Conservation (phyloP, 92 coral and sea anemone species). For the Zoanthus solanderi region DNA sequence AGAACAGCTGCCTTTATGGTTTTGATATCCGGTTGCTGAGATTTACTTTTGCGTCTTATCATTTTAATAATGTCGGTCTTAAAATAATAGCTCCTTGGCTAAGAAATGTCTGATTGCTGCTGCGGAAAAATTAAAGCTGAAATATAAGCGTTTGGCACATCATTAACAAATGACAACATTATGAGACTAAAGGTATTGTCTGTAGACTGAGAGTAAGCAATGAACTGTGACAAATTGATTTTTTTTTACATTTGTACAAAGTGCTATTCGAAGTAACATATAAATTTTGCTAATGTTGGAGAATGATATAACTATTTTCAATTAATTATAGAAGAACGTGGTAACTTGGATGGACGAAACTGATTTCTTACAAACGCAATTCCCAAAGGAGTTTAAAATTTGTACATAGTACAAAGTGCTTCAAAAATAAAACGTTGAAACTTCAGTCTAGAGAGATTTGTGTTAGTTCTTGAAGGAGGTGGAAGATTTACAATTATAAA, state of each 20-base stretch:
- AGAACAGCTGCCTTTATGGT: constrained; percentile 1
- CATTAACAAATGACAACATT: neutral
- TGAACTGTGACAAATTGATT: neutral
- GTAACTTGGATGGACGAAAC: neutral
- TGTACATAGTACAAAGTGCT: no score
- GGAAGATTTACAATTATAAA: no score
- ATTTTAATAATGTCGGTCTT: neutral
- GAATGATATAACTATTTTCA: neutral
- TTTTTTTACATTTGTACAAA: neutral
- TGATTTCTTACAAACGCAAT: neutral
- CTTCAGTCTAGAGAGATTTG: no score
- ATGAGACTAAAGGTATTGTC: neutral
- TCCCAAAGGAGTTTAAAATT: neutral
- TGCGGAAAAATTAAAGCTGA: neutral
- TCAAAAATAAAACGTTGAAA: no score
- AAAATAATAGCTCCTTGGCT: neutral
- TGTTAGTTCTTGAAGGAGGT: no score
- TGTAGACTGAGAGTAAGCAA: neutral
- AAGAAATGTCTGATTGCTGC: neutral
- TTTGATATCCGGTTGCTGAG: constrained; percentile 4
- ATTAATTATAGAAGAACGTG: neutral
- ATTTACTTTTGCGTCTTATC: neutral
- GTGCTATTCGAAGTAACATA: neutral
- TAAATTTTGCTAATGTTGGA: neutral
- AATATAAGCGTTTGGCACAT: neutral